Evolutionary conservation across 2,797 vertebrate species (phyloP).

Genomic region (Podarcis lilfordi): DNA sequence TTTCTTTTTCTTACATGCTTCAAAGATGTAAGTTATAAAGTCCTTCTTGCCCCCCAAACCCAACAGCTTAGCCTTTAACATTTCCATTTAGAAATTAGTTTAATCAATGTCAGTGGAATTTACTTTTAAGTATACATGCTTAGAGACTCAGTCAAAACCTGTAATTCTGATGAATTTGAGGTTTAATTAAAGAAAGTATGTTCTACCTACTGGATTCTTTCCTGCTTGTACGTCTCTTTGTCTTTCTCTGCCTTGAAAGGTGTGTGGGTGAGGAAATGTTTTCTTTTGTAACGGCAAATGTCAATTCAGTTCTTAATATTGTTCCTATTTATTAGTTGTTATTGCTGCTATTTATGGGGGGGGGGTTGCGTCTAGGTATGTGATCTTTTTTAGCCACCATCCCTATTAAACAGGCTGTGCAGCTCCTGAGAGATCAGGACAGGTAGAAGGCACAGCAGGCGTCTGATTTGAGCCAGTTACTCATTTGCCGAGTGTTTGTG

Average conservation of each 20-base stretch:
- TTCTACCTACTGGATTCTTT: constrained; percentile 30
- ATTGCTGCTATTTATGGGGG: constrained; percentile 68
- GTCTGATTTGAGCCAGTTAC: constrained; percentile 88
- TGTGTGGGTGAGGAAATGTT: constrained; percentile 68
- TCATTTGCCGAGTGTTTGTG: constrained; percentile 98
- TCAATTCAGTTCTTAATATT: constrained; percentile 69
- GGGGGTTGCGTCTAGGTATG: constrained; percentile 49
- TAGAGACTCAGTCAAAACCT: not conserved
- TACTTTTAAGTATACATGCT: constrained; percentile 16
- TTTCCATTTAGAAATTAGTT: not conserved
- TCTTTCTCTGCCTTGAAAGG: constrained; percentile 57
- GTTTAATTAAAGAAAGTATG: constrained; percentile 29
- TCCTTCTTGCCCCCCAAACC: not conserved
- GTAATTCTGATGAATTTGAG: constrained; percentile 42
- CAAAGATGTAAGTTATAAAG: constrained; percentile 18
- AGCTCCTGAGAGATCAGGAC: constrained; percentile 81
- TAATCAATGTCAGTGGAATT: constrained; percentile 6
- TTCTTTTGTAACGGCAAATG: constrained; percentile 55
- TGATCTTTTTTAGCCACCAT: constrained; percentile 60
- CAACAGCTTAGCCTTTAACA: not conserved
- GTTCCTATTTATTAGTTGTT: constrained; percentile 72
- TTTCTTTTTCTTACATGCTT: not conserved
- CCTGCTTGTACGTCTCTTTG: constrained; percentile 19
- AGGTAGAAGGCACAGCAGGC: constrained; percentile 92
- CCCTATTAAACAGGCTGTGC: constrained; percentile 70